Evolutionary conservation across 35 echinoderm and acorn worm species (phyloP).

Genomic region (Ptychodera flava): DNA sequence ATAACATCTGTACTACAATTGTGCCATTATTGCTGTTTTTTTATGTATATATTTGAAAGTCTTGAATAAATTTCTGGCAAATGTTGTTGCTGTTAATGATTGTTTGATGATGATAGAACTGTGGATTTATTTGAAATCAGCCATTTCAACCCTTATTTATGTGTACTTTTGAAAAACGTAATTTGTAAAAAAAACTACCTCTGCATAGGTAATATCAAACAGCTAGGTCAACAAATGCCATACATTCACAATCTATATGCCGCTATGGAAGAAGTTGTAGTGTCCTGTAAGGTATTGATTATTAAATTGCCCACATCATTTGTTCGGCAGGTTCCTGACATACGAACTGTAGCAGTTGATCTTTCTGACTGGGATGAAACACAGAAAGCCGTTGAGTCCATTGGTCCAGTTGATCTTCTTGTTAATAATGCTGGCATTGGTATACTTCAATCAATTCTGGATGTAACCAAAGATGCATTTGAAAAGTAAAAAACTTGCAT

Average conservation of each 20-base stretch:
- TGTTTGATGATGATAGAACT: no score
- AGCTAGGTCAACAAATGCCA: no score
- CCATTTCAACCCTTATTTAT: no score
- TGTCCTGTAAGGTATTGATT: neutral
- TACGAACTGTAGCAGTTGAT: slow-evolving; percentile 52
- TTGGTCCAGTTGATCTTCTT: slow-evolving; percentile 64
- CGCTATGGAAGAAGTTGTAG: neutral
- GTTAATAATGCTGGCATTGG: slow-evolving; percentile 83
- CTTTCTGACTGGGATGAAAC: slow-evolving; percentile 58
- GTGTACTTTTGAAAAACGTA: no score
- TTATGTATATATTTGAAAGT: no score
- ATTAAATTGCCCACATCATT: neutral
- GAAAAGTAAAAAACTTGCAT: slow-evolving; percentile 41
- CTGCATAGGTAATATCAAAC: no score
- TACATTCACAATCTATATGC: neutral
- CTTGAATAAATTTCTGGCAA: no score
- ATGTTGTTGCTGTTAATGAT: no score
- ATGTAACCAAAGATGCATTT: slow-evolving; percentile 53
- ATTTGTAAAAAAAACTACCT: no score
- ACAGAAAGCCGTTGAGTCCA: slow-evolving; percentile 26
- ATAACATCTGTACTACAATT: no score
- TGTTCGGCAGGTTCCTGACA: slow-evolving; percentile 42
- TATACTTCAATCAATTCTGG: slow-evolving; percentile 41
- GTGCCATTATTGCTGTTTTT: no score
- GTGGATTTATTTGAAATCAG: no score